Conservation (phyloP, 2,888 invertebrate species). For the Chironomus riparius region DNA sequence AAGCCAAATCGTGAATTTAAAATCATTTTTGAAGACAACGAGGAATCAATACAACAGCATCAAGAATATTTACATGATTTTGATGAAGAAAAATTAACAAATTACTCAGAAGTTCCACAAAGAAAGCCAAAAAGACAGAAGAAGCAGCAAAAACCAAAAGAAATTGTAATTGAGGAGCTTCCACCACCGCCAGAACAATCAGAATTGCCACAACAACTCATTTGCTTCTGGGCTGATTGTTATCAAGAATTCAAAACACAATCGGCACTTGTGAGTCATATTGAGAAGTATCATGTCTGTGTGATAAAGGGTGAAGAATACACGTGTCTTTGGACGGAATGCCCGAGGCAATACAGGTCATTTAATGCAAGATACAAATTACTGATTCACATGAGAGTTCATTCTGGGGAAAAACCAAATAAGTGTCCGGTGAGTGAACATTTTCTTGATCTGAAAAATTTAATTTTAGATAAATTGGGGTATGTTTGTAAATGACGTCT, state of each 20-base stretch:
- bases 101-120: background rate
- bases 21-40: constrained; percentile 36
- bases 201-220: constrained; percentile 27
- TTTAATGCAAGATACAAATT: constrained; percentile 98
- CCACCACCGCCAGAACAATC: constrained; percentile 23
- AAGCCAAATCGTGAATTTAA: constrained; percentile 41
- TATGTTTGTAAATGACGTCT: background rate
- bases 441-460: background rate
- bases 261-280: constrained; percentile 69
- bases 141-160: background rate
- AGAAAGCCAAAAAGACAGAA: background rate
- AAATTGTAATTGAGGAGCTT: constrained; percentile 37
- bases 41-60: background rate
- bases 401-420: constrained; percentile 97
- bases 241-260: constrained; percentile 70
- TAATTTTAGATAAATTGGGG: background rate
- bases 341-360: constrained; percentile 76
- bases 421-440: constrained; percentile 80
- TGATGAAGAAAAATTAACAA: constrained; percentile 5
- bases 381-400: constrained; percentile 92
- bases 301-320: constrained; percentile 77
- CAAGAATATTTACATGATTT: background rate
- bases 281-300: constrained; percentile 82
- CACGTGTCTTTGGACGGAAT: constrained; percentile 89
- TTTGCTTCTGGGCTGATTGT: constrained; percentile 82